These are phyloP conservation scores for Scaeva pyrastri DNA, from an alignment of 2,888 invertebrate species.

Conservation along the genomic window DNA sequence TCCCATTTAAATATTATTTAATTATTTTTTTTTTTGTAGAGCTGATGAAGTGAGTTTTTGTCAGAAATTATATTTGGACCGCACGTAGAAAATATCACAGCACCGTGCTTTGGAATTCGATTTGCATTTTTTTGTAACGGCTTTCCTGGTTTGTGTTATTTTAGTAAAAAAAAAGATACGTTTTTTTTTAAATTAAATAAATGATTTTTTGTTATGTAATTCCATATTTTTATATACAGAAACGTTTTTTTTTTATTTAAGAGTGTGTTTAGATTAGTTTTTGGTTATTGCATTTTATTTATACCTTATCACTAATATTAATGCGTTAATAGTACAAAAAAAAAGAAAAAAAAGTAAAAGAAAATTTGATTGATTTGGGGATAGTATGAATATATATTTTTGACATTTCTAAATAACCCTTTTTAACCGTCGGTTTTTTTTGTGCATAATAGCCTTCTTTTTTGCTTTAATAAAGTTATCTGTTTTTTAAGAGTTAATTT, in stretches of 20 bases:
- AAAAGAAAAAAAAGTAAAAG: constrained; percentile 10
- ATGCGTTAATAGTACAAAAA: not conserved
- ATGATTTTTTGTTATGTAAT: not conserved
- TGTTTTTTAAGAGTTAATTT: too few relatives aligned
- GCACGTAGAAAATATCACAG: constrained; percentile 1
- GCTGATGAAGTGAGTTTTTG: constrained; percentile 10
- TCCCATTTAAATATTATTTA: constrained; percentile 45
- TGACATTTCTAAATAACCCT: too few relatives aligned
- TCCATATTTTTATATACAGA: not conserved
- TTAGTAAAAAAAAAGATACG: not conserved
- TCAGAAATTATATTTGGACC: not conserved
- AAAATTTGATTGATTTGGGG: constrained; percentile 17
- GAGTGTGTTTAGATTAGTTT: not conserved
- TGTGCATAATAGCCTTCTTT: too few relatives aligned
- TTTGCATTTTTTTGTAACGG: not conserved
- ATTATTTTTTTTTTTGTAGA: too few relatives aligned
- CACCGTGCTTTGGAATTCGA: not conserved
- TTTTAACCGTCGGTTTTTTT: too few relatives aligned
- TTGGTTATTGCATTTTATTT: constrained; percentile 3
- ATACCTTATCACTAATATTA: constrained; percentile 15
- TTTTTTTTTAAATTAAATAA: not conserved
- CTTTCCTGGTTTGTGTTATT: not conserved
- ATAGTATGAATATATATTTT: constrained; percentile 30
- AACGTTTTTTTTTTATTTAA: not conserved
- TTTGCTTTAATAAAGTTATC: too few relatives aligned